Conservation (phyloP, 2,113 vertebrate species). For the Lasiurus cinereus region DNA sequence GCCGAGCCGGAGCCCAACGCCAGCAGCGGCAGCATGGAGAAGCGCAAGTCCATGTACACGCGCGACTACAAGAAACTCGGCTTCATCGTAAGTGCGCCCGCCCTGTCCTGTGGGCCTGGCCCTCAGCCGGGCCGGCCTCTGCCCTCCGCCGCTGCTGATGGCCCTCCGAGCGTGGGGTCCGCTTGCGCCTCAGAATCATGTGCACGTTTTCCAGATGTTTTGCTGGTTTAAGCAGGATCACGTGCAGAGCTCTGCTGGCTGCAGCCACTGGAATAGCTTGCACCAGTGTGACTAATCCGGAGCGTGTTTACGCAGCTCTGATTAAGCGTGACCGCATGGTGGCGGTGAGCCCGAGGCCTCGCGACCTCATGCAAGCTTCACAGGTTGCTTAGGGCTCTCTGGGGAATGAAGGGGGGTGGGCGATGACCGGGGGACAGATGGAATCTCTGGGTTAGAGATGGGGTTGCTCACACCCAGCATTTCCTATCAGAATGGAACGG, state of each 20-base stretch:
- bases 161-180: conserved; percentile 72
- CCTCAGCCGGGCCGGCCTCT: background rate
- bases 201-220: conserved; percentile 79
- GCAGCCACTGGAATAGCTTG: conserved; percentile 69
- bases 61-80: conserved; percentile 99
- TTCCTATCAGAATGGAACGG: background rate
- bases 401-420: background rate
- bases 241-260: conserved; percentile 65
- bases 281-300: conserved; percentile 75
- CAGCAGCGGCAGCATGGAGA: conserved; percentile 96
- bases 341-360: background rate
- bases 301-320: conserved; percentile 70
- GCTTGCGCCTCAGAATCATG: conserved; percentile 52
- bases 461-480: background rate
- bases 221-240: conserved; percentile 66
- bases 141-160: background rate
- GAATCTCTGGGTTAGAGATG: background rate
- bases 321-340: conserved; percentile 45
- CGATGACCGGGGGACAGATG: background rate
- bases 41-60: conserved; percentile 99
- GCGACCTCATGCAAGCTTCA: background rate
- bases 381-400: background rate
- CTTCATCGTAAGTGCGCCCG: conserved; percentile 94
- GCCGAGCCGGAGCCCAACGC: conserved; percentile 95
- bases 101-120: background rate